Evolutionary conservation across 2,888 invertebrate genomes (phyloP), one percentile per base, ranked within the genome.

Genomic region (Drosophila paramelanica): DNA sequence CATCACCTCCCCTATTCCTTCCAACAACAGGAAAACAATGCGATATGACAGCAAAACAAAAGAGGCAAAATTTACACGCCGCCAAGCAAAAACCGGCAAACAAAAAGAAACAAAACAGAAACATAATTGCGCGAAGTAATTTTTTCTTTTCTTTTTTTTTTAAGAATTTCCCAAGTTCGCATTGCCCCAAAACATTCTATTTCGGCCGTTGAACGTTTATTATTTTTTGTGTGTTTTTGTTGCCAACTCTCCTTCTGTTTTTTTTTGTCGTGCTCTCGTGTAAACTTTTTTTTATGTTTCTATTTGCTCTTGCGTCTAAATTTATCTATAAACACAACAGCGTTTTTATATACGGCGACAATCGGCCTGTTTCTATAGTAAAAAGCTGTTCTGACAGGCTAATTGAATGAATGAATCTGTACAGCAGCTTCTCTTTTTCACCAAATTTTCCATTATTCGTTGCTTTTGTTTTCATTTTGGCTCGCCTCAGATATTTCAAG

Each of bases 361-460:
- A 57, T 77, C 14, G 45, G 64, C 14, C 49, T 69, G 67, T 79
- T 69, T 67, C 43, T 79, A 41, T 62, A 53, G 76, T 72, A 61
- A 76, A 71, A 75, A 67, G 33, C 72, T 75, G 50, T 59, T 62
- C 56, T 65, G 85, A 64, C 81, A 67, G 77, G 69, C 79, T 86
- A 86, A 82, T 86, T 82, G 86, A 83, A 81, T 72, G 65, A 79
- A 80, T 85, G 67, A 66, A 62, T 74, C 65, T 70, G 50, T 58
- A 47, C 66, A 53, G 46, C 58, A 57, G 46, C 58, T 38, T 72
- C 72, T 67, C 51, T 49, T 55, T 71, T 62, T 47, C 52, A 45
- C 50, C 55, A 52, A 67, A 67, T 62, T 81, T 77, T 74, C 64
- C 71, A 61, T 17, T 25, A 38, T 45, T 20, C 36, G 25, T 31